Evolutionary conservation across 1,140 invertebrate species (phyloP).

Genomic region (Lordiphosa mommai): DNA sequence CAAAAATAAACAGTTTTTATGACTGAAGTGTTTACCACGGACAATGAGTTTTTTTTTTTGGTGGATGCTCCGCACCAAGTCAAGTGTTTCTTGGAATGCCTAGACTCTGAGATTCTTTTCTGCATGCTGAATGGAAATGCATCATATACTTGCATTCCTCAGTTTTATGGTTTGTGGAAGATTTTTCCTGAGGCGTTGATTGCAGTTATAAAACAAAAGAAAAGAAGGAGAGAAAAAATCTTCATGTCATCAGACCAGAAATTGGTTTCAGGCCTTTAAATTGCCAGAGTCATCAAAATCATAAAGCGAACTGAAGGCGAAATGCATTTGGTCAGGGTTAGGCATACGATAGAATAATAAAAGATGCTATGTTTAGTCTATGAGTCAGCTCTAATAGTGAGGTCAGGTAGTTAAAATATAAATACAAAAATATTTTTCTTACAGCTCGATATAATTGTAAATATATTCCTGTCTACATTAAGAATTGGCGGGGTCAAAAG

Average conservation of each 20-base stretch:
- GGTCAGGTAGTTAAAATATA: no score
- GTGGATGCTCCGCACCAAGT: constrained; percentile 26
- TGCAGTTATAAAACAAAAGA: constrained; percentile 39
- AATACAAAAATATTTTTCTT: no score
- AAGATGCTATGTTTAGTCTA: constrained; percentile 4
- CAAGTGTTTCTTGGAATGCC: constrained; percentile 60
- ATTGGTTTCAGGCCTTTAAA: constrained; percentile 4
- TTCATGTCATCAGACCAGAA: constrained; percentile 14
- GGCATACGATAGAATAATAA: neutral
- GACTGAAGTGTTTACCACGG: constrained; percentile 43
- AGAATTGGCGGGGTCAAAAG: no score
- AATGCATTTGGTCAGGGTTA: constrained; percentile 8
- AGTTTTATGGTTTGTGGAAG: constrained; percentile 17
- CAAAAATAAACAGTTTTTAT: constrained; percentile 45
- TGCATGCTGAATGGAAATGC: constrained; percentile 19
- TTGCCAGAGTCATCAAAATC: constrained; percentile 5
- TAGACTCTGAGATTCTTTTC: constrained; percentile 22
- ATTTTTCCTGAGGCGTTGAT: constrained; percentile 31
- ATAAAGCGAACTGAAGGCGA: constrained; percentile 5
- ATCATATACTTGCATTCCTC: constrained; percentile 8
- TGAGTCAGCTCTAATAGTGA: constrained; percentile 15
- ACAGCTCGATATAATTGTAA: no score
- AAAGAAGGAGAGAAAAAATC: constrained; percentile 15
- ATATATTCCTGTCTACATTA: no score
- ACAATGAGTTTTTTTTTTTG: neutral